Base-by-base conservation (phyloP, 1,140 invertebrate species). In the Drosophila lini region DNA sequence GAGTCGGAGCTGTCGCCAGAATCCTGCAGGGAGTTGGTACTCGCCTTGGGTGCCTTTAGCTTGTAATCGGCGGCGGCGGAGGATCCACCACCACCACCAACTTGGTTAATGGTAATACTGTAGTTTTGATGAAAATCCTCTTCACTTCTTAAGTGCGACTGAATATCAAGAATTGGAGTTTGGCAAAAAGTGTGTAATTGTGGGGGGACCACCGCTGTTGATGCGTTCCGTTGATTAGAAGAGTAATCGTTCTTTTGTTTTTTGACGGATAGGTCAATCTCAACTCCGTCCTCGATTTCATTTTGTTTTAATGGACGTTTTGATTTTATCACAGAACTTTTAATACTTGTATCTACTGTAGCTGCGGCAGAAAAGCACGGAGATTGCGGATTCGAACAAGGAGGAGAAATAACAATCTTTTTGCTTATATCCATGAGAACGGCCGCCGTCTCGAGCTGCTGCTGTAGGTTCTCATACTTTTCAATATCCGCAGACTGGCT, bases 401-500 rank as follows among this genome's bases (percentile, higher is more conserved):
- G 92, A 55, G 92, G 91, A 57, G 92, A 92, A 64, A 92, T 91
- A 19, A 92, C 86, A 59, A 92, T 91, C 78, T 92, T 92, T 78
- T 92, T 92, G 77, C 92, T 92, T 60, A 92, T 92, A 61, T 92
- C 90, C 91, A 92, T 92, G 42, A 92, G 69, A 31, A 92, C 92
- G 38, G 90, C 91, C 40, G 92, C 92, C 56, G 91, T 92, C 81
- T 92, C 92, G 28, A 92, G 65, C 56, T 91, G 90, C 74, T 92
- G 91, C 71, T 91, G 82, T 47, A 91, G 64, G 71, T 90, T 81
- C 34, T 69, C 81, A 38, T 84, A 85, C 74, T 89, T 77, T 52
- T 92, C 90, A 53, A 82, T 65, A 55, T 89, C 77, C 41, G 48
- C 31, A 3, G 67, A 52, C 41, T 80, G 34, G 52, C 34, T 55